These are phyloP conservation scores for Pycnonotus jocosus DNA, from an alignment of 2,113 vertebrate species.

Conservation along the genomic window DNA sequence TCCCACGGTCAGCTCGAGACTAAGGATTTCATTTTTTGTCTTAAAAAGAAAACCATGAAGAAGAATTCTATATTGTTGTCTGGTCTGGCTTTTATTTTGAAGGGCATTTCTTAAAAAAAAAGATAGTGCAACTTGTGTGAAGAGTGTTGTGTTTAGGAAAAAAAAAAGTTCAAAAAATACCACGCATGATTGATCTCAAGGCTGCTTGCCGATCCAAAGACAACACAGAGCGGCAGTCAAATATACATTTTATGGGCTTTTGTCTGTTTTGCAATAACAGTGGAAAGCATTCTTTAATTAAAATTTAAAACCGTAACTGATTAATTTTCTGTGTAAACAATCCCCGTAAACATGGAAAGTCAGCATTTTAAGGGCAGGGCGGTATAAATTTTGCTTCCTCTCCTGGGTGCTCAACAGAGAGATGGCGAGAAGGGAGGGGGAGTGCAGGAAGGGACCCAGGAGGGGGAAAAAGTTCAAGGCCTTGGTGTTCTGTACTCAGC, in stretches of 20 bases:
- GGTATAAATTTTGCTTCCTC: constrained; percentile 68
- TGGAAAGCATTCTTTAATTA: constrained; percentile 82
- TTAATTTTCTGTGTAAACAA: constrained; percentile 82
- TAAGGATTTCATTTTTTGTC: constrained; percentile 46
- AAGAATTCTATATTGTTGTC: constrained; percentile 57
- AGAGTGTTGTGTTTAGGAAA: constrained; percentile 67
- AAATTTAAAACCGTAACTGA: constrained; percentile 84
- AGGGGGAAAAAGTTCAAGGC: constrained; percentile 47
- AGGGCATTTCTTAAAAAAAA: constrained; percentile 31
- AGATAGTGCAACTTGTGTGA: constrained; percentile 63
- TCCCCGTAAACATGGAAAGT: constrained; percentile 74
- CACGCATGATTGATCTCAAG: constrained; percentile 72
- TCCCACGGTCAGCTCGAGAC: constrained; percentile 43
- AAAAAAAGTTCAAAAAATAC: constrained; percentile 69
- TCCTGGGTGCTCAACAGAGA: neutral
- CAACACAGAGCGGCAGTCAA: constrained; percentile 73
- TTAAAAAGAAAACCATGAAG: constrained; percentile 57
- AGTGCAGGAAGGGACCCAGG: constrained; percentile 16
- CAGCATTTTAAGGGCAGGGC: constrained; percentile 69
- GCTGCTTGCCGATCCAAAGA: constrained; percentile 69
- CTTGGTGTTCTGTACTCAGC: neutral
- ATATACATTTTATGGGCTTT: constrained; percentile 80
- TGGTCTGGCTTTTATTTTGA: constrained; percentile 73
- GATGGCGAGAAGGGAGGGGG: constrained; percentile 17
- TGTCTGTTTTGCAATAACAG: constrained; percentile 79